phyloP scores from a whole-genome alignment of 2,797 vertebrate species.

The Sternarchorhynchus goeldii region DNA sequence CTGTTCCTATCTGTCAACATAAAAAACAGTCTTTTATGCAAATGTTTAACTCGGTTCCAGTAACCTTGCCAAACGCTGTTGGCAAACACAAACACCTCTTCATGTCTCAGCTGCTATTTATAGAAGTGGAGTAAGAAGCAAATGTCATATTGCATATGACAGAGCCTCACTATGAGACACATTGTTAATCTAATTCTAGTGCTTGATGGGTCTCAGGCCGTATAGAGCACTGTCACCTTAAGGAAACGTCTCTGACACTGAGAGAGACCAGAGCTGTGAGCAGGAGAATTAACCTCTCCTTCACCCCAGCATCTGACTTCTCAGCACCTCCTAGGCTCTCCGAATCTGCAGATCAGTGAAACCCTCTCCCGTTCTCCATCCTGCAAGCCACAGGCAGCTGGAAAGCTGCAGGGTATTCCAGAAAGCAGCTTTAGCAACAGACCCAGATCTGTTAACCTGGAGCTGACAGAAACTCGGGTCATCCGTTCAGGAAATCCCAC shows the following conservation, averaged over 20 bases:
- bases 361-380: background rate
- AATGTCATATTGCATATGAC: background rate
- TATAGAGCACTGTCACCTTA: background rate
- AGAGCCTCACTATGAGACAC: background rate
- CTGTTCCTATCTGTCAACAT: too few relatives aligned
- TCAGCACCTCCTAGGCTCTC: background rate
- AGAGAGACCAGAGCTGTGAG: conserved; percentile 12
- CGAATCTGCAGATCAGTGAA: conserved; percentile 12
- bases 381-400: conserved; percentile 52
- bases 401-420: conserved; percentile 39
- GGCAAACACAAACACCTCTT: too few relatives aligned
- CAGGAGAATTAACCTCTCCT: background rate
- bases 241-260: conserved; percentile 9
- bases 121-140: background rate
- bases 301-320: background rate
- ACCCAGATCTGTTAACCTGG: too few relatives aligned
- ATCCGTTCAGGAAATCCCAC: too few relatives aligned
- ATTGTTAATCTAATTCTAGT: background rate
- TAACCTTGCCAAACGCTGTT: background rate
- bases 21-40: too few relatives aligned
- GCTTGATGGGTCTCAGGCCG: background rate
- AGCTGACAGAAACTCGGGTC: too few relatives aligned
- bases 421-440: too few relatives aligned
- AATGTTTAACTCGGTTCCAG: background rate
- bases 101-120: background rate